These are phyloP conservation scores for Drosophila serrata DNA, from an alignment of 1,140 invertebrate genomes.

Conservation along the genomic window DNA sequence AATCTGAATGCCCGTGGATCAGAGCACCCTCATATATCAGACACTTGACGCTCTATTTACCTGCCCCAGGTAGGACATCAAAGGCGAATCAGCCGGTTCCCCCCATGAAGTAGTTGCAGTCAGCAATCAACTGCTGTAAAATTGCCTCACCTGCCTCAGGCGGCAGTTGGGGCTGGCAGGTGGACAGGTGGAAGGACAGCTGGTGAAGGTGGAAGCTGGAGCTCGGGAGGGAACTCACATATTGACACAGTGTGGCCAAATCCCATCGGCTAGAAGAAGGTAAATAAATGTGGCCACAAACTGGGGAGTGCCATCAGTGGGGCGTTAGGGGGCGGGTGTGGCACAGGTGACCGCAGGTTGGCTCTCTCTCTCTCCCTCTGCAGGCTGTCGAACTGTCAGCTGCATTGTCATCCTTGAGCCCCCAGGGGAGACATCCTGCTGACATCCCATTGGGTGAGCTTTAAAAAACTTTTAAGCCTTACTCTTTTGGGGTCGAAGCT, in stretches of 20 bases:
- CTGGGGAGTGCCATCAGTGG: not conserved
- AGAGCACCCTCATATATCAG: slow-evolving; percentile 24
- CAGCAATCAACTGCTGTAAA: slow-evolving; percentile 53
- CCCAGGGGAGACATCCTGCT: slow-evolving; percentile 16
- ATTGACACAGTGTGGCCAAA: slow-evolving; percentile 66
- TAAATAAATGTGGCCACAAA: slow-evolving; percentile 69
- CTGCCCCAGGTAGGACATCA: slow-evolving; percentile 37
- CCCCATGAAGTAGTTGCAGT: slow-evolving; percentile 27
- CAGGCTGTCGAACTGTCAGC: slow-evolving; percentile 38
- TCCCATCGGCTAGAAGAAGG: slow-evolving; percentile 46
- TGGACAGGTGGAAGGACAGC: slow-evolving; percentile 1
- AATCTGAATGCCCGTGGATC: slow-evolving; percentile 8
- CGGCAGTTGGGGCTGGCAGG: slow-evolving; percentile 6
- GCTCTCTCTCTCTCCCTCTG: too few relatives aligned
- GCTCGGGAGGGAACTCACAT: slow-evolving; percentile 25
- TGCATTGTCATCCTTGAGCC: slow-evolving; percentile 27
- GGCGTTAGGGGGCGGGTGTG: not conserved
- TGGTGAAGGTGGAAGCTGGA: too few relatives aligned
- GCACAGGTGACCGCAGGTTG: slow-evolving; percentile 16
- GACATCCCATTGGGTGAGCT: slow-evolving; percentile 30
- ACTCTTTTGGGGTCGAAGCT: slow-evolving; percentile 25
- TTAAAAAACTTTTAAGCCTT: slow-evolving; percentile 52
- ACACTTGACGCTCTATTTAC: slow-evolving; percentile 41
- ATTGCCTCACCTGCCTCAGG: slow-evolving; percentile 27
- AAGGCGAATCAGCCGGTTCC: slow-evolving; percentile 24